A percentile compares a stretch with the other conserved stretches of the same genome.
Evolutionary conservation across 2,888 invertebrate genomes (phyloP).

Genomic region (Adelognathus sp.): DNA sequence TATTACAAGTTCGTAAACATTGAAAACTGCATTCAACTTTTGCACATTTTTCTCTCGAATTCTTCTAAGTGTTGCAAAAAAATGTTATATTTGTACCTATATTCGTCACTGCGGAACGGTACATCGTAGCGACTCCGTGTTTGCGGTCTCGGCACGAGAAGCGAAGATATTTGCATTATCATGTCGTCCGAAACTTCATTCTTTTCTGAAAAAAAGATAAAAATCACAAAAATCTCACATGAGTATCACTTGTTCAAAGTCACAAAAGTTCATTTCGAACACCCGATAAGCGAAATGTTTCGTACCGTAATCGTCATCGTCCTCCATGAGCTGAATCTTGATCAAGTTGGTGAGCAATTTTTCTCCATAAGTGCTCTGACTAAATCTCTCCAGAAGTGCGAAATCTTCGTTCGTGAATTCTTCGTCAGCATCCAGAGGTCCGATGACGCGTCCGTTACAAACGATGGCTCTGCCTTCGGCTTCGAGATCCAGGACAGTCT

Average conservation of each 20-base stretch:
- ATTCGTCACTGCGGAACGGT: constrained; percentile 84
- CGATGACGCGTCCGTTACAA: constrained; percentile 94
- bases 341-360: constrained; percentile 86
- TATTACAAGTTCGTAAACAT: no score
- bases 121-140: constrained; percentile 88
- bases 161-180: constrained; percentile 89
- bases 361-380: constrained; percentile 87
- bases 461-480: constrained; percentile 88
- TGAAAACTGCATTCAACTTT: no score
- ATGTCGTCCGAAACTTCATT: constrained; percentile 86
- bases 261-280: no score
- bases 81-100: constrained; percentile 78
- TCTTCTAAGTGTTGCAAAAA: no score
- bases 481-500: constrained; percentile 87
- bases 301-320: constrained; percentile 81
- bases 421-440: constrained; percentile 90
- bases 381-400: constrained; percentile 91
- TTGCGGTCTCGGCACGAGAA: constrained; percentile 88
- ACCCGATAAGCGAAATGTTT: constrained; percentile 35
- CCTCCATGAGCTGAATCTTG: constrained; percentile 82
- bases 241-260: no score
- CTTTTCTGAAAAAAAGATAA: constrained; percentile 75
- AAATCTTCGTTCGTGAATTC: constrained; percentile 94
- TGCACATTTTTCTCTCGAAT: no score
- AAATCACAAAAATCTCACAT: no score